Evolutionary conservation across 2,888 invertebrate species (phyloP).

Genomic region (Tuta absoluta): DNA sequence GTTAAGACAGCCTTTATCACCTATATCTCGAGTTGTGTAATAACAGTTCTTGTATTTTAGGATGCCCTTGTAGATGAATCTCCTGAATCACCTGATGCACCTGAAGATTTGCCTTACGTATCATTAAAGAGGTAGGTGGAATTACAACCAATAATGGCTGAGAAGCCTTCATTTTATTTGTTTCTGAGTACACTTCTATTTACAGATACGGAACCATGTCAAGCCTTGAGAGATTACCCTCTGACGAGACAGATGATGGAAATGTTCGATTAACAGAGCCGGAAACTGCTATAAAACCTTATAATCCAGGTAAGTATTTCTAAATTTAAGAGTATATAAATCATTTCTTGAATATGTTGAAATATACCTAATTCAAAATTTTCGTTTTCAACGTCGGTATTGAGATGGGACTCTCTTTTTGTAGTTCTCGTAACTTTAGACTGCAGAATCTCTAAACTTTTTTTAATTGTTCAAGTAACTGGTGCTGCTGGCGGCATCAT

Average conservation of each 20-base stretch:
- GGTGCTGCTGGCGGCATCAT: slow-evolving; percentile 78
- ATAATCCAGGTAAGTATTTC: slow-evolving; percentile 52
- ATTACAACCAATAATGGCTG: neutral
- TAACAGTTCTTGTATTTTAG: slow-evolving; percentile 48
- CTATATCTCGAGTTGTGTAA: neutral
- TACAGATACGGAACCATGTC: slow-evolving; percentile 86
- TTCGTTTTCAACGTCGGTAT: no score
- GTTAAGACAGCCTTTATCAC: no score
- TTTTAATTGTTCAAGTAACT: slow-evolving; percentile 43
- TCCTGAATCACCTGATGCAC: slow-evolving; percentile 85
- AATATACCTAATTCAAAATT: no score
- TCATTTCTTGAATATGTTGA: no score
- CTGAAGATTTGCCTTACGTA: slow-evolving; percentile 88
- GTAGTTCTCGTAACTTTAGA: no score
- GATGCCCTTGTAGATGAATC: slow-evolving; percentile 83
- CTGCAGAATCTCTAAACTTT: neutral
- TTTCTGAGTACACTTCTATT: slow-evolving; percentile 29
- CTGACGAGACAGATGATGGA: slow-evolving; percentile 82
- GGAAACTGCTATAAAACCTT: slow-evolving; percentile 53
- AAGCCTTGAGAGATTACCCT: slow-evolving; percentile 85
- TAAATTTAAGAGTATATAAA: no score
- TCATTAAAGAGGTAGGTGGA: slow-evolving; percentile 81
- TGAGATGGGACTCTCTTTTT: no score
- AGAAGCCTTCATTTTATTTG: neutral
- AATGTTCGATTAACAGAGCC: slow-evolving; percentile 75